Percentiles rank a stretch among this genome's conserved stretches.
Evolutionary conservation across 2,888 invertebrate genomes (phyloP).

Genomic region (Carcina quercana): DNA sequence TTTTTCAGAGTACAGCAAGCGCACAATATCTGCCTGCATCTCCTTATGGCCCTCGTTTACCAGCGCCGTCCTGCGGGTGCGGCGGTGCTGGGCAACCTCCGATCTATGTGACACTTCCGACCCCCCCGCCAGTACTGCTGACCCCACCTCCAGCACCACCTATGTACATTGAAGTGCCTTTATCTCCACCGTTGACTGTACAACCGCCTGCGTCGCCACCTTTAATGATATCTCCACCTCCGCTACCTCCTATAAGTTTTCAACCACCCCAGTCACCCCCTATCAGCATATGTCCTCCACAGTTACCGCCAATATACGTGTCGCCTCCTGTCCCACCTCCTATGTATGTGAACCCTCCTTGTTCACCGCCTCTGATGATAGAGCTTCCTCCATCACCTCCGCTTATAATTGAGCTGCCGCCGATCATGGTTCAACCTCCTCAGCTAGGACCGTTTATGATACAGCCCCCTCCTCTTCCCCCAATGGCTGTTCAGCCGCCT

Average conservation of each 20-base stretch:
- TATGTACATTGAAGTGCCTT: conserved; percentile 38
- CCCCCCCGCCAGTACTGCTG: conserved; percentile 40
- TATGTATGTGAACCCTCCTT: conserved; percentile 44
- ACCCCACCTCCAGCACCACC: conserved; percentile 40
- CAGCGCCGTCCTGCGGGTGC: conserved; percentile 13
- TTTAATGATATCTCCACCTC: conserved; percentile 35
- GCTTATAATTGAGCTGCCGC: conserved; percentile 41
- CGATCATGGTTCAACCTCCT: conserved; percentile 34
- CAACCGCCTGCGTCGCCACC: conserved; percentile 38
- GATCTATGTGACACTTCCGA: conserved; percentile 45
- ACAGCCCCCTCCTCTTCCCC: conserved; percentile 52
- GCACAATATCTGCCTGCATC: conserved; percentile 45
- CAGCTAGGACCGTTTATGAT: conserved; percentile 43
- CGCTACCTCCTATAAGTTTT: conserved; percentile 41
- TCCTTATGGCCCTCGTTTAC: conserved; percentile 17
- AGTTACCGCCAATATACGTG: conserved; percentile 41
- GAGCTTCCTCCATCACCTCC: conserved; percentile 47
- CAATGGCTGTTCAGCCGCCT: conserved; percentile 53
- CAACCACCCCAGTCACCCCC: conserved; percentile 43
- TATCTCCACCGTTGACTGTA: conserved; percentile 43
- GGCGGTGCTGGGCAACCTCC: conserved; percentile 22
- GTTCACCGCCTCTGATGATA: conserved; percentile 36
- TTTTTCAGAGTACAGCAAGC: conserved; percentile 36
- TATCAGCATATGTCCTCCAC: conserved; percentile 46
- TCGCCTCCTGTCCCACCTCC: conserved; percentile 44